Evolutionary conservation across 2,888 invertebrate species (phyloP).

Genomic region (Drosophila heteroneura): DNA sequence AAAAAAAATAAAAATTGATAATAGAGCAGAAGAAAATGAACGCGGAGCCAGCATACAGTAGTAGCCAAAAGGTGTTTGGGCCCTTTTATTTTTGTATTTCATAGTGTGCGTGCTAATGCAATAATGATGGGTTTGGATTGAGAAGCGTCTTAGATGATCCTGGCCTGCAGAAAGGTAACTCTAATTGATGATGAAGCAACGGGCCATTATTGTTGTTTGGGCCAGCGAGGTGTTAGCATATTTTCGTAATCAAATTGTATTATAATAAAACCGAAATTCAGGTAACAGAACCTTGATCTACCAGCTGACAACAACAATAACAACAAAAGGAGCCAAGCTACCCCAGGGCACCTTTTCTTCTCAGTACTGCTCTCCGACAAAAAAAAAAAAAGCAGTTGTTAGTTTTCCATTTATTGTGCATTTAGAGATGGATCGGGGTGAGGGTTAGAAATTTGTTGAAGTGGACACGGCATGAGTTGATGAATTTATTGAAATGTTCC

Average conservation of each 20-base stretch:
- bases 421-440: conserved; percentile 43
- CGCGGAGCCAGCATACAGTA: conserved; percentile 38
- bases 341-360: conserved; percentile 31
- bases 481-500: conserved; percentile 74
- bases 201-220: conserved; percentile 55
- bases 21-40: conserved; percentile 43
- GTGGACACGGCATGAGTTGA: conserved; percentile 67
- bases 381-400: conserved; percentile 67
- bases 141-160: conserved; percentile 55
- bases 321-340: conserved; percentile 43
- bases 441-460: conserved; percentile 70
- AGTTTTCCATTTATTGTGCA: conserved; percentile 77
- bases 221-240: conserved; percentile 76
- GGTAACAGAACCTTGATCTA: conserved; percentile 49
- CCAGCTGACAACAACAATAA: conserved; percentile 63
- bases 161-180: conserved; percentile 77
- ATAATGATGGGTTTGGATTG: conserved; percentile 62
- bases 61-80: conserved; percentile 68
- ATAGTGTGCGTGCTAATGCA: conserved; percentile 58
- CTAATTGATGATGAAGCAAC: conserved; percentile 77
- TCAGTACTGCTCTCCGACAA: conserved; percentile 21
- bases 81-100: conserved; percentile 5
- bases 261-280: conserved; percentile 62
- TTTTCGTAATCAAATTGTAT: conserved; percentile 76
- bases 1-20: conserved; percentile 54